Conservation (phyloP, 2,113 vertebrate genomes). For the Pluvialis apricaria region DNA sequence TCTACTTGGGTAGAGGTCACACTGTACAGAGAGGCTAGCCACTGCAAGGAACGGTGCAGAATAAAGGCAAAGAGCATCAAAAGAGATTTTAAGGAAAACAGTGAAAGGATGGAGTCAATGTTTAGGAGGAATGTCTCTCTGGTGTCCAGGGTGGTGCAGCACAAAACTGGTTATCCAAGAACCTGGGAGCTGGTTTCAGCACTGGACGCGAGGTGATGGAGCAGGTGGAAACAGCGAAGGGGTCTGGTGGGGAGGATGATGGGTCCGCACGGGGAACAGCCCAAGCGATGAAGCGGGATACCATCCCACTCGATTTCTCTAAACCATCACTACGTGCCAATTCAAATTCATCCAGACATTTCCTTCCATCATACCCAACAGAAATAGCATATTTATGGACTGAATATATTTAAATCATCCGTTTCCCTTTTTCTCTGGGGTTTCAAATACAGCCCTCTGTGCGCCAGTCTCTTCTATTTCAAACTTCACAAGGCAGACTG, state of each 20-base stretch:
- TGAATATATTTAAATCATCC: background rate
- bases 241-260: background rate
- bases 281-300: background rate
- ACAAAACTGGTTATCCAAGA: background rate
- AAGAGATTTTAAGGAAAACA: background rate
- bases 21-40: background rate
- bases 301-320: background rate
- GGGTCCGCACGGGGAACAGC: accelerated
- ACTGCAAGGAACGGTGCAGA: background rate
- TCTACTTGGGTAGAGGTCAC: background rate
- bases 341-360: background rate
- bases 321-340: background rate
- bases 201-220: background rate
- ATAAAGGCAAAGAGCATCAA: background rate
- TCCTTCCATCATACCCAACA: background rate
- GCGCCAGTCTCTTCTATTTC: slow-evolving; percentile 8
- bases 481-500: slow-evolving; percentile 30
- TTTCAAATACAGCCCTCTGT: slow-evolving; percentile 3
- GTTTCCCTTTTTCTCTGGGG: background rate
- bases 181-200: background rate
- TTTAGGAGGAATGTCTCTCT: background rate
- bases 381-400: background rate
- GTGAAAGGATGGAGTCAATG: accelerated
- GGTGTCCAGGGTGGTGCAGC: accelerated
- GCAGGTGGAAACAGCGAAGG: background rate